These are phyloP conservation scores for Apogon hyalosoma DNA, from an alignment of 2,797 vertebrate species.

Conservation along the genomic window DNA sequence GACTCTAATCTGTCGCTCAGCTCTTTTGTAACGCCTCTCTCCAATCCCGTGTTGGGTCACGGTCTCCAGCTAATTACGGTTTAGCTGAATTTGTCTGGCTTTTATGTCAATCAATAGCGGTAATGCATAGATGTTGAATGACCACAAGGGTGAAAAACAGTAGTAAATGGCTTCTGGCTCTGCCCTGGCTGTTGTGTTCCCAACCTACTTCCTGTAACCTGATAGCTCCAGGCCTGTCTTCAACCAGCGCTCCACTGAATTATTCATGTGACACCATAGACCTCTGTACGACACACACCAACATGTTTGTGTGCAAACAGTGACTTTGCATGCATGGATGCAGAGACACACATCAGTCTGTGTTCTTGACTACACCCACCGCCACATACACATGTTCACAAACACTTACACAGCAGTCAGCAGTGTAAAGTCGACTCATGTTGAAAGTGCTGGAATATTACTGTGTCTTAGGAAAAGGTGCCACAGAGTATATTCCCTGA, in stretches of 20 bases:
- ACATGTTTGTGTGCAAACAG: slow-evolving; percentile 78
- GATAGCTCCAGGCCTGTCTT: slow-evolving; percentile 54
- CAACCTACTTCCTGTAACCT: slow-evolving; percentile 72
- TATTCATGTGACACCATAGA: slow-evolving; percentile 73
- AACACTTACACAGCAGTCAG: slow-evolving; percentile 19
- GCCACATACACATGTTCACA: slow-evolving; percentile 17
- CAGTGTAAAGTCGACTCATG: slow-evolving; percentile 8
- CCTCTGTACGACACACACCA: slow-evolving; percentile 60
- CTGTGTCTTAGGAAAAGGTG: not conserved
- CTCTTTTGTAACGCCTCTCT: slow-evolving; percentile 48
- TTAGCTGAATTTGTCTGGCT: slow-evolving; percentile 72
- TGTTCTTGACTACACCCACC: slow-evolving; percentile 27
- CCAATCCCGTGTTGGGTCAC: slow-evolving; percentile 56
- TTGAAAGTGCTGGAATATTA: slow-evolving; percentile 23
- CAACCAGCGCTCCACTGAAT: slow-evolving; percentile 57
- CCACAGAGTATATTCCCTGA: not conserved
- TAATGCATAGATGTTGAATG: slow-evolving; percentile 72
- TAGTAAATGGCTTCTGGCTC: slow-evolving; percentile 57
- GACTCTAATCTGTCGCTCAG: slow-evolving; percentile 65
- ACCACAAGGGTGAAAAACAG: slow-evolving; percentile 48
- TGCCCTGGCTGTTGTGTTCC: slow-evolving; percentile 23
- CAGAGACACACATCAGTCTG: slow-evolving; percentile 22
- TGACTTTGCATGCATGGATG: slow-evolving; percentile 43
- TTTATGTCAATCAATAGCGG: slow-evolving; percentile 77
- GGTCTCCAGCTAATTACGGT: slow-evolving; percentile 76